Percentiles rank a stretch among this genome's conserved stretches.
Conservation (phyloP, 1,140 invertebrate species). For the Spodoptera frugiperda region DNA sequence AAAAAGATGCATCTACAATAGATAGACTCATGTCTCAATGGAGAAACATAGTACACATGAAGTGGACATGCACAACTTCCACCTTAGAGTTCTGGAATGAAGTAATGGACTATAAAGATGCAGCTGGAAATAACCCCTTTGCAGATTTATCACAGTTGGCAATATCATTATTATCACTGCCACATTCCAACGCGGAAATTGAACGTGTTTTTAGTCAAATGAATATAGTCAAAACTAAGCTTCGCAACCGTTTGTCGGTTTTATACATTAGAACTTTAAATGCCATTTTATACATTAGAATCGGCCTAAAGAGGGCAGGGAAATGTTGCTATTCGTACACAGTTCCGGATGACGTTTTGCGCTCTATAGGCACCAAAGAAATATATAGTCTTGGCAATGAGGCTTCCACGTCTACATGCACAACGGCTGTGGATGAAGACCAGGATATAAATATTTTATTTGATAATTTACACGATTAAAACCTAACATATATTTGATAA, state of each 20-base stretch:
- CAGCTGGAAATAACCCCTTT: constrained; percentile 51
- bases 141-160: constrained; percentile 45
- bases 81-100: constrained; percentile 52
- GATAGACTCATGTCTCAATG: constrained; percentile 53
- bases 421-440: constrained; percentile 38
- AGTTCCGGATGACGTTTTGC: too few relatives aligned
- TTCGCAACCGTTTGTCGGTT: too few relatives aligned
- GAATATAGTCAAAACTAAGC: too few relatives aligned
- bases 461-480: constrained; percentile 46
- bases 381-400: too few relatives aligned
- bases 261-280: too few relatives aligned
- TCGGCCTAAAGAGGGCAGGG: too few relatives aligned
- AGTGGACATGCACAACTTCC: constrained; percentile 45
- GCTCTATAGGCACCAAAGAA: too few relatives aligned
- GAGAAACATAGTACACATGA: constrained; percentile 52
- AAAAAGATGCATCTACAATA: constrained; percentile 42
- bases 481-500: constrained; percentile 18
- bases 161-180: constrained; percentile 50
- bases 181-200: constrained; percentile 58
- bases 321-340: too few relatives aligned
- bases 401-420: too few relatives aligned
- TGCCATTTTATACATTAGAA: too few relatives aligned
- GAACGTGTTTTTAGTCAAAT: too few relatives aligned
- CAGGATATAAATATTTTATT: constrained; percentile 49
- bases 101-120: constrained; percentile 53